Percentiles rank a stretch among this genome's conserved stretches.
Evolutionary conservation across 2,113 vertebrate genomes (phyloP).

Genomic region (Lycocorax pyrrhopterus): DNA sequence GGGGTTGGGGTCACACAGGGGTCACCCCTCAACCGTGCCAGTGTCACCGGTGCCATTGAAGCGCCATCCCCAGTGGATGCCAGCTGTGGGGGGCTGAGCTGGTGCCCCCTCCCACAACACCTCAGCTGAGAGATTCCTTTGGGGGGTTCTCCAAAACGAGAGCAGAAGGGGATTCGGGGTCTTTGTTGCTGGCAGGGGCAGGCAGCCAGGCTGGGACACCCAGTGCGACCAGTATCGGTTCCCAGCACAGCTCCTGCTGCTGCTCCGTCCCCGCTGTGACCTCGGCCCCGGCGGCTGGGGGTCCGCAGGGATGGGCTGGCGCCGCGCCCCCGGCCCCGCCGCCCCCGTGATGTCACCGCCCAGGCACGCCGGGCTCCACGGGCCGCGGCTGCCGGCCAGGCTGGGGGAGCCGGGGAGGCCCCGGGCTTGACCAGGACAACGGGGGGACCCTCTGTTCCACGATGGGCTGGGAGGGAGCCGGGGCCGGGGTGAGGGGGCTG

Average conservation of each 20-base stretch:
- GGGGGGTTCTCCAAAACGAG: neutral
- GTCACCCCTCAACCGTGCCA: accelerated
- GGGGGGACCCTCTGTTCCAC: neutral
- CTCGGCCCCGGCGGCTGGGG: neutral
- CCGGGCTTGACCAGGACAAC: neutral
- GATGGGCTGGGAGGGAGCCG: neutral
- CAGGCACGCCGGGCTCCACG: neutral
- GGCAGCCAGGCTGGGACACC: neutral
- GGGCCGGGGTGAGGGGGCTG: accelerated
- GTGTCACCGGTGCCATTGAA: neutral
- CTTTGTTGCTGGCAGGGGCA: neutral
- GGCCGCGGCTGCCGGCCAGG: neutral
- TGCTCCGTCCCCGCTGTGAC: neutral
- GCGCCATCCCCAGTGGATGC: too few species aligned
- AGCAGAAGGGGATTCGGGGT: neutral
- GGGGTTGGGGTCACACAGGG: neutral
- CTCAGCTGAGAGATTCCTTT: neutral
- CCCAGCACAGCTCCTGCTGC: neutral
- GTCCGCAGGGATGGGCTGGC: neutral
- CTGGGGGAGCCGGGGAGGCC: neutral
- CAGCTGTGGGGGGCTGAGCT: accelerated
- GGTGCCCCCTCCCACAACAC: neutral
- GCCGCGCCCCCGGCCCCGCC: neutral
- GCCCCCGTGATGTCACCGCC: conserved; percentile 23
- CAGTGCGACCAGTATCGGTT: neutral